Evolutionary conservation across 2,797 vertebrate species (phyloP).

Genomic region (Acrossocheilus fasciatus): DNA sequence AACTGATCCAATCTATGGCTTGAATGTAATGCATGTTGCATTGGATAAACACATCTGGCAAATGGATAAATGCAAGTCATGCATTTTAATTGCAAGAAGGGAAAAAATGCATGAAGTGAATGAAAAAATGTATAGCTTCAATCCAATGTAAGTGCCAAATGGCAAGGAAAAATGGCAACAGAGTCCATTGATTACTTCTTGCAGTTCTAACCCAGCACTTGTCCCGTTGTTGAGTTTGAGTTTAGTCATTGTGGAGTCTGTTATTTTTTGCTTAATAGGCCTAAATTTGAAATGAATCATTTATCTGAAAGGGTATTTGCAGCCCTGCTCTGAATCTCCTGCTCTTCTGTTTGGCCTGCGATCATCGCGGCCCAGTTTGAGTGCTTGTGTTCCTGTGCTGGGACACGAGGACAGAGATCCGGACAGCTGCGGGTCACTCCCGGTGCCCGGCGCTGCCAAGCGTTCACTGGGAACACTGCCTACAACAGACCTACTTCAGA

Average conservation of each 20-base stretch:
- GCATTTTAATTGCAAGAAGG: neutral
- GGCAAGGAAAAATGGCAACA: neutral
- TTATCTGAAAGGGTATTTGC: neutral
- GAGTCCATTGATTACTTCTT: neutral
- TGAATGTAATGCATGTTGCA: neutral
- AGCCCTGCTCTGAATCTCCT: neutral
- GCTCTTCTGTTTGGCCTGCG: neutral
- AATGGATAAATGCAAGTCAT: neutral
- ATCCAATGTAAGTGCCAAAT: neutral
- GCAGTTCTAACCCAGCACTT: no score
- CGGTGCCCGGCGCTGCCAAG: neutral
- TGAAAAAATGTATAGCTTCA: no score
- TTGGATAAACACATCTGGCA: neutral
- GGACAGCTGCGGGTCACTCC: neutral
- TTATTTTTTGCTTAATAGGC: neutral
- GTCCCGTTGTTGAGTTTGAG: no score
- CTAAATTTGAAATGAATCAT: neutral
- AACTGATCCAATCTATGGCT: neutral
- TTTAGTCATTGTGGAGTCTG: neutral
- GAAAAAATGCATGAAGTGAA: neutral
- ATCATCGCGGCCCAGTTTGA: slow-evolving; percentile 3
- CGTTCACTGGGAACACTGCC: neutral
- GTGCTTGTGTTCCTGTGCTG: neutral
- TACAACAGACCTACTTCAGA: slow-evolving; percentile 34
- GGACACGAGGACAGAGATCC: slow-evolving; percentile 7